Conservation (phyloP, 2,797 vertebrate genomes). For the Ptychadena robeensis region DNA sequence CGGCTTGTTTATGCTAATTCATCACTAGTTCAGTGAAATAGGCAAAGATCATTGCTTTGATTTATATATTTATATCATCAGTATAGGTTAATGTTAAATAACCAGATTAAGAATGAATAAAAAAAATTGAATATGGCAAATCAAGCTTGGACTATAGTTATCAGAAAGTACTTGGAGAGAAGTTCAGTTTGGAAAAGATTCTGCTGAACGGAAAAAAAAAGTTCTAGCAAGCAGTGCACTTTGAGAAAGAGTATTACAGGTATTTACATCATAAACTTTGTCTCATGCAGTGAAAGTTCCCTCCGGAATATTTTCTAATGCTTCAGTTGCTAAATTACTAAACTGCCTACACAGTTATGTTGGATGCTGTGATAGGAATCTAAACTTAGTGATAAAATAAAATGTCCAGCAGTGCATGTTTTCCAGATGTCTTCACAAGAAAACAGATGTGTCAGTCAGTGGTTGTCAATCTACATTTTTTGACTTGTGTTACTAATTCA, state of each 20-base stretch:
- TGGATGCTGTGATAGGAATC: neutral
- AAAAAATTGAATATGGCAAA: neutral
- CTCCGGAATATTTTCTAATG: neutral
- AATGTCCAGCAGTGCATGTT: conserved; percentile 1
- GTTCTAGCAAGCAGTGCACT: neutral
- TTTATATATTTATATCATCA: no score
- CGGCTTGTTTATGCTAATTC: no score
- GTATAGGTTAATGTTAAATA: neutral
- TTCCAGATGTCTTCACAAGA: neutral
- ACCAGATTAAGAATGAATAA: neutral
- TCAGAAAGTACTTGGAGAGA: neutral
- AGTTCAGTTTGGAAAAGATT: neutral
- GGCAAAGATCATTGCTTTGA: no score
- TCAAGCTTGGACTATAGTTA: neutral
- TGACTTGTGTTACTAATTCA: neutral
- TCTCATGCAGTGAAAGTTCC: neutral
- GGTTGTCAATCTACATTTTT: neutral
- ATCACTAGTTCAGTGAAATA: no score
- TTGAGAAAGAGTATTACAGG: neutral
- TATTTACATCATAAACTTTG: neutral
- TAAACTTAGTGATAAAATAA: neutral
- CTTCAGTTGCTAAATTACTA: conserved; percentile 1
- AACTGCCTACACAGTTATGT: neutral
- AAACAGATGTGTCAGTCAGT: neutral
- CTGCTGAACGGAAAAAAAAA: neutral